A percentile compares a stretch with the other conserved stretches of the same genome.
Conservation (phyloP, 92 coral and sea anemone species). For the Micromussa lordhowensis region DNA sequence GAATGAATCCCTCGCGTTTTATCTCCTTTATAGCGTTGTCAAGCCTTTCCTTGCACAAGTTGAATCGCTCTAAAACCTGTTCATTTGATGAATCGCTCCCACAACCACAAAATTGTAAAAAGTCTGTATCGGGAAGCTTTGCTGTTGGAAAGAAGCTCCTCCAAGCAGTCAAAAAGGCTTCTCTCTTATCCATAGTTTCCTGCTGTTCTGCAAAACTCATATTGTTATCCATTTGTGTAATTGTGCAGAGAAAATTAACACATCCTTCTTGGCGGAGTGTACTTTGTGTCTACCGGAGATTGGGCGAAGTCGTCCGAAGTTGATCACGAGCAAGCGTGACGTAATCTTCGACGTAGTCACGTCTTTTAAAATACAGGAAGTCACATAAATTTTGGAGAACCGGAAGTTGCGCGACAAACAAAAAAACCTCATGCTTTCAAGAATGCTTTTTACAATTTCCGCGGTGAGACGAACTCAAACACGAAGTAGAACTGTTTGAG, state of each 20-base stretch:
- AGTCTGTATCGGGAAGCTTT: conserved; percentile 71
- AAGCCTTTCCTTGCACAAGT: conserved; percentile 67
- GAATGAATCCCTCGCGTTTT: conserved; percentile 78
- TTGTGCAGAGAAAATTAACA: background rate
- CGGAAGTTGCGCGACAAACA: conserved; percentile 6
- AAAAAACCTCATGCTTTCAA: background rate
- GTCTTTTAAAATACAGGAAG: conserved; percentile 22
- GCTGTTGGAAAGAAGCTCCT: conserved; percentile 53
- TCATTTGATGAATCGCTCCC: conserved; percentile 41
- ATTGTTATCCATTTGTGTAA: background rate
- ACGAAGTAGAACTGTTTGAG: background rate
- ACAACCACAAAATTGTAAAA: conserved; percentile 57
- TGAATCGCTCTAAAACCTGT: conserved; percentile 57
- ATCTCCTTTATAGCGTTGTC: conserved; percentile 61
- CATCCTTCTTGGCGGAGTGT: too few species aligned
- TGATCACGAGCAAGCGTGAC: conserved; percentile 47
- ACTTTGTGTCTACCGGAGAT: conserved; percentile 17
- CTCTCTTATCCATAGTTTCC: conserved; percentile 66
- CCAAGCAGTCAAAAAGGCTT: conserved; percentile 77
- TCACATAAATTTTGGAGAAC: background rate
- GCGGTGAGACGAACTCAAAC: background rate
- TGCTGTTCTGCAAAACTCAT: background rate
- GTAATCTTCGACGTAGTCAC: conserved; percentile 42
- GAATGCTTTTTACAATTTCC: background rate
- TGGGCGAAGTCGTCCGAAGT: conserved; percentile 11